Conservation (phyloP, 1,140 invertebrate genomes). For the Lepidurus arcticus region DNA sequence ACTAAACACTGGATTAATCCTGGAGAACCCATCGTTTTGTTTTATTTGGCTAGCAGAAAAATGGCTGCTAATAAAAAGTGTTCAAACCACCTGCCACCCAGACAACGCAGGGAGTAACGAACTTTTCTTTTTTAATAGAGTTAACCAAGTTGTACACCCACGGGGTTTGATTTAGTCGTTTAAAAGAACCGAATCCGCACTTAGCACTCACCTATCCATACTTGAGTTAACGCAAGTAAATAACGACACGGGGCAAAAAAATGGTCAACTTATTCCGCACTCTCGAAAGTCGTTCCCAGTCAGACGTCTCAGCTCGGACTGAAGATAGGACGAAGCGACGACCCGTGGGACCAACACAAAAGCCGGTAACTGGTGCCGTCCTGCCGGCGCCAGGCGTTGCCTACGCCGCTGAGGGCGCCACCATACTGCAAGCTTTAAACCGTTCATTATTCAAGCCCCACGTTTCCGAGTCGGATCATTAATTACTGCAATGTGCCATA, state of each 20-base stretch:
- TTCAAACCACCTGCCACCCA: neutral
- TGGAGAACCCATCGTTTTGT: neutral
- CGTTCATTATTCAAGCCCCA: neutral
- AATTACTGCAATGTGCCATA: neutral
- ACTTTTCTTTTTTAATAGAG: neutral
- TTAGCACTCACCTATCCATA: neutral
- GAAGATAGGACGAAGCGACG: neutral
- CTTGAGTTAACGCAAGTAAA: neutral
- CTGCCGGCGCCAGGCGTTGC: neutral
- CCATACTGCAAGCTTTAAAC: neutral
- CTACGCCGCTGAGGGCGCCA: neutral
- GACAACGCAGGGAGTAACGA: neutral
- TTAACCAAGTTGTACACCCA: neutral
- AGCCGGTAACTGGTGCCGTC: neutral
- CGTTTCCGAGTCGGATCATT: neutral
- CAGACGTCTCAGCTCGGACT: neutral
- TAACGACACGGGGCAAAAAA: neutral
- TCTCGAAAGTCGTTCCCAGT: neutral
- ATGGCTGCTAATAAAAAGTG: neutral
- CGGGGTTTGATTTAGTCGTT: neutral
- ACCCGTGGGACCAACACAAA: constrained; percentile 1
- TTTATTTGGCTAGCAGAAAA: neutral
- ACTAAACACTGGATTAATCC: constrained; percentile 22
- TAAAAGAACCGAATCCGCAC: neutral
- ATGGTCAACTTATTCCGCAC: neutral